phyloP scores from a whole-genome alignment of 2,888 invertebrate species.

The Polydrusus pterygomalis region DNA sequence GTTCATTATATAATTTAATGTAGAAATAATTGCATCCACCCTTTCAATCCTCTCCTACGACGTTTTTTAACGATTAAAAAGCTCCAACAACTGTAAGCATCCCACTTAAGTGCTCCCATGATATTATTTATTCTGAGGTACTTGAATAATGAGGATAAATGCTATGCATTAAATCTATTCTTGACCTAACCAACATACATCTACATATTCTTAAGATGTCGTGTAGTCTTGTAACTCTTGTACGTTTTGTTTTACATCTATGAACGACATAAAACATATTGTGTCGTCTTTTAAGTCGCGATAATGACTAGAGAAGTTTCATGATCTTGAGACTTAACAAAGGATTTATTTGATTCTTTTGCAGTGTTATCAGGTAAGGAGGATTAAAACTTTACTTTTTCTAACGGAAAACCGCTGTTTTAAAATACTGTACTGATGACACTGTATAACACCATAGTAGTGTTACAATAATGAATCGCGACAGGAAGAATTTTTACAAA shows the following conservation, averaged over 20 bases:
- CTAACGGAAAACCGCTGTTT: too few species aligned
- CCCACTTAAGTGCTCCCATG: not conserved
- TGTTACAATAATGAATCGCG: too few species aligned
- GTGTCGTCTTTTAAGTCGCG: not conserved
- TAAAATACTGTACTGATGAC: too few species aligned
- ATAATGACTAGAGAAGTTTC: not conserved
- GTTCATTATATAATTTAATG: too few species aligned
- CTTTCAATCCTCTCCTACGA: too few species aligned
- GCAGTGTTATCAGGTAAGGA: too few species aligned
- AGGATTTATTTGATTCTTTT: not conserved
- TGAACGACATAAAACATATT: conserved; percentile 13
- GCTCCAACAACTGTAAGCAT: too few species aligned
- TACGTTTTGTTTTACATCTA: conserved; percentile 9
- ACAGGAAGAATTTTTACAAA: too few species aligned
- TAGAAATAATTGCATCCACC: too few species aligned
- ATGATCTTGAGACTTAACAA: not conserved
- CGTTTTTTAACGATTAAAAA: too few species aligned
- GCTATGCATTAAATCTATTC: conserved; percentile 22
- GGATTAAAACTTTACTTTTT: too few species aligned
- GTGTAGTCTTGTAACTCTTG: not conserved
- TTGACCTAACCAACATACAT: conserved; percentile 14
- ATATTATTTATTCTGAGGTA: conserved; percentile 22
- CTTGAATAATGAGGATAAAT: conserved; percentile 34
- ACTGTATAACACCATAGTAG: too few species aligned
- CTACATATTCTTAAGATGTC: conserved; percentile 31